Conservation (phyloP, 1,140 invertebrate genomes). For the Euwallacea similis region DNA sequence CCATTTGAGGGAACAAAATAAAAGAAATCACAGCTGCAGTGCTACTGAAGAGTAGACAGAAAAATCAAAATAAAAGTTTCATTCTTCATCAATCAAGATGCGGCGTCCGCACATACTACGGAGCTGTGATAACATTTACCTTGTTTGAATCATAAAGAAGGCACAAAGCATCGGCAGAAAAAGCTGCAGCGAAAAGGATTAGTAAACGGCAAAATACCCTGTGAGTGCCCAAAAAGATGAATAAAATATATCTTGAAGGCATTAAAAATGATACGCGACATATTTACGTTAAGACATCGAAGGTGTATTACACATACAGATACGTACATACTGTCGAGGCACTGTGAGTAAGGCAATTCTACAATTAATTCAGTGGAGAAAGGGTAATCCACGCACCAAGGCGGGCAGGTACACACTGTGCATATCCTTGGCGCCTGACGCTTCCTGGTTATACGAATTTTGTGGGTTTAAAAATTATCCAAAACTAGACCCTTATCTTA, state of each 20-base stretch:
- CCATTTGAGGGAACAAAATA: too few species aligned
- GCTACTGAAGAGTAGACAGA: neutral
- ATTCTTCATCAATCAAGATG: too few species aligned
- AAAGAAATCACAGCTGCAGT: too few species aligned
- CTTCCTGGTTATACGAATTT: neutral
- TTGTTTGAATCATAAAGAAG: constrained; percentile 40
- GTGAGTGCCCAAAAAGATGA: constrained; percentile 45
- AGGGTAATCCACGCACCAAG: constrained; percentile 48
- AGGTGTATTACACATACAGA: constrained; percentile 51
- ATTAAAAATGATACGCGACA: constrained; percentile 38
- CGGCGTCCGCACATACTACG: too few species aligned
- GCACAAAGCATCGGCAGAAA: constrained; percentile 49
- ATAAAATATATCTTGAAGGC: constrained; percentile 42
- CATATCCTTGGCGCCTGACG: constrained; percentile 18
- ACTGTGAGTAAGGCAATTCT: constrained; percentile 57
- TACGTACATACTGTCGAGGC: constrained; percentile 56
- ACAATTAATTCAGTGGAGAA: constrained; percentile 54
- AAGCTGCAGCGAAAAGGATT: constrained; percentile 35
- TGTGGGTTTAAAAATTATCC: too few species aligned
- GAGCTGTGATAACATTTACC: neutral
- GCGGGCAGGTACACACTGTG: constrained; percentile 43
- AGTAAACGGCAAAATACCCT: constrained; percentile 51
- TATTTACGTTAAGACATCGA: constrained; percentile 40
- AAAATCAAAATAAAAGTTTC: neutral
- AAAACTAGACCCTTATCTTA: too few species aligned